Evolutionary conservation across 2,797 vertebrate species (phyloP), one percentile per base, ranked within the genome.

Genomic region (Cossypha polioptera): DNA sequence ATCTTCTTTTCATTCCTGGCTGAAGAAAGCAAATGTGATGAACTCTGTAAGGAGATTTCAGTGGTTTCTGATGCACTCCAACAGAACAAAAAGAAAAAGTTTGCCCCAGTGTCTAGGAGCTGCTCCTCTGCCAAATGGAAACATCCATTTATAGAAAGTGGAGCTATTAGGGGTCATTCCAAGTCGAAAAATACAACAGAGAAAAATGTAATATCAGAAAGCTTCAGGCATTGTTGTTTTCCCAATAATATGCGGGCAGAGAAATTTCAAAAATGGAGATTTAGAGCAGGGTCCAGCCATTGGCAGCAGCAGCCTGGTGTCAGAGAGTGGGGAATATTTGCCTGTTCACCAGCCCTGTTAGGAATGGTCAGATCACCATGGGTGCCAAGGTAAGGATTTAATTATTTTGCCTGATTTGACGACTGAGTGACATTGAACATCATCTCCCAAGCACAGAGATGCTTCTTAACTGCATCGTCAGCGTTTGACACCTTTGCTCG

Each of bases 81-180:
- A 57, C 21, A 66, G 54, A 58, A 72, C 29, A 66, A 57, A 45
- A 29, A 10, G 22, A 65, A 78, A 78, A 26, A 50, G 1, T 17
- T 55, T 53, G 17, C 29, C 24, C 59, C 5, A 5, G 33, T 92
- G 76, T 95, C 55, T 69, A 81, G 88, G 69, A 68, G 57, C 38
- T 90, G 24, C 45, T 91, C 58, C 16, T 87, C 50, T 88, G 75
- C 75, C 53, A 93, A 80, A 77, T 72, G 35, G 83, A 95, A 89
- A 63, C 36, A 72, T 65, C 73, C 54, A 48, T 75, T 86, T 91
- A 55, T 81, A 90, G 69, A 73, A 90, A 76, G 71, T 2, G 0
- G 43, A 88, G 36, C 13, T 92, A 75, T 91, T 88, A 69, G 48
- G 58, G 43, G 29, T 95, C 26, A 90, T 94, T 94, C 84, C 85